Base-by-base conservation (phyloP, 2,113 vertebrate genomes). In the Buteo buteo region DNA sequence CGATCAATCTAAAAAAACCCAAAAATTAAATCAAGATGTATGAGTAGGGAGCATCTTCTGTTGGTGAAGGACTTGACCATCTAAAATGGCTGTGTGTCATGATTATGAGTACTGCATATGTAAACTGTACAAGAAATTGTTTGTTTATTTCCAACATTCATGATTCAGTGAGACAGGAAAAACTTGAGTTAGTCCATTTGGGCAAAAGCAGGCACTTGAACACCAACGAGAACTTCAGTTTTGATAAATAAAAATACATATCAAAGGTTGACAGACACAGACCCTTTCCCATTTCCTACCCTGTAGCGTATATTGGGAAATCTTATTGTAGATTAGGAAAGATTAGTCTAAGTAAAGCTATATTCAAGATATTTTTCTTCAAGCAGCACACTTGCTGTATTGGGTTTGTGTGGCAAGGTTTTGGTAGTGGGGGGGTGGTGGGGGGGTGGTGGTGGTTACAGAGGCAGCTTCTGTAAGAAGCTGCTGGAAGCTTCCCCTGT, bases 291-390 rank as follows among this genome's bases (percentile, higher is more conserved):
- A 31, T 34, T 44, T 45, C 40, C 34, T 36, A 20, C 11, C 8
- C 36, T 9, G 13, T 2, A 31, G 15, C 0, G 3, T 10, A 2
- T 5, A 31, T 0, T 28, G 32, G 40, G 32, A 72, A 80, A 52
- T 6, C 25, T 2, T 12, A 4, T 0, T 7, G 10, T 3, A 7
- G 4, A 31, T 2, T 16, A 9, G 61, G 18, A 49, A 54, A 49
- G 8, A 40, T 11, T 1, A 31, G 9, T 25, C 3, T 17, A 36
- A 69, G 42, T 1, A 42, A 15, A 15, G 25, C 12, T 13, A 0
- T 0, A 6, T 8, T 50, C 40, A 47, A 34, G 12, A 24, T 0
- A 2, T 8, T 62, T 73, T 21, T 18, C 16, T 50, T 55, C 6
- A 67, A 49, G 65, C 13, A 58, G n/a, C 6, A 47, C 19, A 3